Evolutionary conservation across 2,888 invertebrate genomes (phyloP), one percentile per base, ranked within the genome.

Genomic region (Aleiodes leptofemur): DNA sequence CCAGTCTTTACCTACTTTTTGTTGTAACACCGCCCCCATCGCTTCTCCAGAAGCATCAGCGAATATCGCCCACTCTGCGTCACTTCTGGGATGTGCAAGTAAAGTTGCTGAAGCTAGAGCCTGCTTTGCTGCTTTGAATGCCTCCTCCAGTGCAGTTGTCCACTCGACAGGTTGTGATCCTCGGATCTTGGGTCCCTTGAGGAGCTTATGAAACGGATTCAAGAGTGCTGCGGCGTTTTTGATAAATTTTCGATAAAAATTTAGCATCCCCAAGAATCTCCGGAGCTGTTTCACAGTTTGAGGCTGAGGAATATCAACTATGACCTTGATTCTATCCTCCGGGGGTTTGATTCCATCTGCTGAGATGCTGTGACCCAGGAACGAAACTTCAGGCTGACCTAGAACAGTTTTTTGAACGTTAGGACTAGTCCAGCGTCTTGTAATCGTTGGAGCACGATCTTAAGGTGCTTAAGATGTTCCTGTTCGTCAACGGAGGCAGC

Each of bases 391-490:
- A 3, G 48, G 6, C 5, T 31, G 38, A 3, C 76, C 74, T 31
- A 80, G 74, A 4, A 68, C 74, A 11, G 81, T 80, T 76, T 86
- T 86, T 0, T 68, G 56, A 0, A 79, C 75, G 75, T 84, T 83
- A 8, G 85, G 0, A 77, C 79, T 1, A 86, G 72, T 0, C 83
- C 80, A 50, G 78, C 76, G 16, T 76, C 43, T 1, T 53, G 31
- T 5, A 83, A 71, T 0, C 78, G 72, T 16, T 76, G 53, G 38
- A 83, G 76, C 7, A 83, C 48, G 8, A 38, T 16, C 0, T 70
- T 51, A 0, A 84, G 73, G 23, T 83, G 78, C 8, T 69, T 8
- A 3, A 76, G 50, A 48, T 80, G 80, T n/a, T 76, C 64, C 6
- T 74, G 14, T 23, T 77, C 76, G 4, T 57, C 7, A 0, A 50